Base-by-base conservation (phyloP, 2,797 vertebrate species). In the Petrocephalus schoutedeni region DNA sequence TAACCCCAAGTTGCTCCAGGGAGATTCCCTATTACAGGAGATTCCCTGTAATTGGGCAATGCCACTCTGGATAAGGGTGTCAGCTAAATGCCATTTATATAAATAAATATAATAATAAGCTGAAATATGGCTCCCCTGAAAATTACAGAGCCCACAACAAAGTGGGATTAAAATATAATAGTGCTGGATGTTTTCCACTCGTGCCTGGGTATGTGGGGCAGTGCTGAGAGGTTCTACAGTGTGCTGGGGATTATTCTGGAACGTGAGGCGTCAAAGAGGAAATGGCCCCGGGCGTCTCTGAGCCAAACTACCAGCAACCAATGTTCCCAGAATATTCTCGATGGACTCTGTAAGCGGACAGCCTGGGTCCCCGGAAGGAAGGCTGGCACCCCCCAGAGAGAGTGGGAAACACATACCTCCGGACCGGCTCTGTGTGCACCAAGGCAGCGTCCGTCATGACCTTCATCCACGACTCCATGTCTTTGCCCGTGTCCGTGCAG, bases 401-500 rank as follows among this genome's bases (percentile, higher is more conserved):
- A 77, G 32, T 10, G 32, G 16, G 32, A 19, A 77, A 36, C 36
- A 6, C 58, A 3, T 92, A 93, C 98, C 98, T 98, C 95, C 96
- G 98, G 92, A 96, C 94, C 3, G 98, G 97, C 89, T 98, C 97
- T 49, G 96, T 96, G 90, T 98, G 98, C 71, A 98, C 96, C 54
- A 99, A 96, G 1, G 98, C 96, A 49, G 98, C 97, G 74, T 98
- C 98, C 58, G 96, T 96, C 98, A 99, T 99, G 88, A 96, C 97
- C 95, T 97, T 98, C 97, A 99, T 99, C 98, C 98, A 99, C 8
- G 97, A 94, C 88, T 99, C 98, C 98, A 98, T 99, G 90, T 99
- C 98, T 95, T 98, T 98, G 91, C 96, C 96, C 89, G 97, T 97
- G 95, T 99, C 98, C 88, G 97, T 97, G 96, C 98, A 98, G 96